A percentile compares a stretch with the other conserved stretches of the same genome.
These are phyloP conservation scores for Salarias fasciatus DNA, from an alignment of 2,797 vertebrate species.

Conservation along the genomic window DNA sequence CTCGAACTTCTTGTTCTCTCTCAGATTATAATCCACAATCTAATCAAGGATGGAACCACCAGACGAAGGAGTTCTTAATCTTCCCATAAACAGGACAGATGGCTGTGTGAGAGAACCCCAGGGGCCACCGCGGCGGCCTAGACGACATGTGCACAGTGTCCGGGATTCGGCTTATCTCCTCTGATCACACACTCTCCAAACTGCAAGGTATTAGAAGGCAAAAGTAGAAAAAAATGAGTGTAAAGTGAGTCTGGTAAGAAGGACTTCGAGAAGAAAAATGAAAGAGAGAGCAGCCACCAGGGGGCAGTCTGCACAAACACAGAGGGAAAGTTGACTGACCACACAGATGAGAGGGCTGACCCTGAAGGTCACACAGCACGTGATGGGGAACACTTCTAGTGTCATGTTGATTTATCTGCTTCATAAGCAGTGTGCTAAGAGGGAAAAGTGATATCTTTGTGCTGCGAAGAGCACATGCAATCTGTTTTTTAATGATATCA, in stretches of 20 bases:
- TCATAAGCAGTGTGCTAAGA: too few relatives aligned
- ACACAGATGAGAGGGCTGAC: background rate
- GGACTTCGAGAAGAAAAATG: too few relatives aligned
- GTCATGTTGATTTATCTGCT: too few relatives aligned
- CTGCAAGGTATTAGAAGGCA: background rate
- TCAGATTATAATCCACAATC: constrained; percentile 71
- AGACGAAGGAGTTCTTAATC: constrained; percentile 66
- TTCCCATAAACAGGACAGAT: constrained; percentile 64
- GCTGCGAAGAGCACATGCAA: too few relatives aligned
- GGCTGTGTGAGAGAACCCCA: constrained; percentile 49
- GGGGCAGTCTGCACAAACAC: constrained; percentile 40
- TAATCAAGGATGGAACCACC: constrained; percentile 72
- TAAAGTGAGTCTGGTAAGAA: too few relatives aligned
- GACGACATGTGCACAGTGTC: constrained; percentile 7
- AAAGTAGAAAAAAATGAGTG: background rate
- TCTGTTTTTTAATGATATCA: too few relatives aligned
- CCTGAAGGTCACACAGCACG: background rate
- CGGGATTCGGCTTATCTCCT: background rate
- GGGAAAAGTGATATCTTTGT: too few relatives aligned
- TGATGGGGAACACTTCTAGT: too few relatives aligned
- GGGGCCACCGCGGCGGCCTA: constrained; percentile 16
- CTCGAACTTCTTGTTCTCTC: constrained; percentile 52
- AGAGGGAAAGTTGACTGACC: background rate
- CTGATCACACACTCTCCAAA: background rate
- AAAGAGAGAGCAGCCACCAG: constrained; percentile 48